Evolutionary conservation across 2,888 invertebrate species (phyloP).

Genomic region (Andrena camellia): DNA sequence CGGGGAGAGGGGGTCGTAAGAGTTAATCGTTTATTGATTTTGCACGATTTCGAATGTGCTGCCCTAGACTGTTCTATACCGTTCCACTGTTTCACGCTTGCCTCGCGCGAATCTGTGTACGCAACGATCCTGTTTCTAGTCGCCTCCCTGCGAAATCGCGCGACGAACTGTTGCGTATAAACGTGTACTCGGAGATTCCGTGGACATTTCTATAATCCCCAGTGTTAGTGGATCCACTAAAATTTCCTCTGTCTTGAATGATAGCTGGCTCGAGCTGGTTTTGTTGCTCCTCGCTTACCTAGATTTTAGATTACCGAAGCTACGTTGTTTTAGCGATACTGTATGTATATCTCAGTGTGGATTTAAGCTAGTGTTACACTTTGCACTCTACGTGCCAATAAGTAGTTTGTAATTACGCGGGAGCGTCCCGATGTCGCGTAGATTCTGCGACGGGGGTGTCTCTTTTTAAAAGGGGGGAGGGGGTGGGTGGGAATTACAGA

Average conservation of each 20-base stretch:
- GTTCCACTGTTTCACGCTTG: slow-evolving; percentile 1
- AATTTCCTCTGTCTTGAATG: too few relatives aligned
- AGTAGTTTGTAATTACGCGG: too few relatives aligned
- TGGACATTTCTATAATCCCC: too few relatives aligned
- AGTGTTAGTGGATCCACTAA: too few relatives aligned
- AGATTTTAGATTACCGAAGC: not conserved
- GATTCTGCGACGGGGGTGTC: not conserved
- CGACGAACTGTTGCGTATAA: not conserved
- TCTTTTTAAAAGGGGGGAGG: slow-evolving; percentile 4
- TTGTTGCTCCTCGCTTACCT: too few relatives aligned
- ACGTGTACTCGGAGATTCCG: not conserved
- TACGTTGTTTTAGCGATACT: not conserved
- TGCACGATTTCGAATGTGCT: slow-evolving; percentile 43
- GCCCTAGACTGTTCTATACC: slow-evolving; percentile 19
- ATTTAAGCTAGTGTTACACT: too few relatives aligned
- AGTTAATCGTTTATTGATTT: slow-evolving; percentile 58
- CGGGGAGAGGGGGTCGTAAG: not conserved
- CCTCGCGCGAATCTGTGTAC: not conserved
- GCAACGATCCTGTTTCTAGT: not conserved
- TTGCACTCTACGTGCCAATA: too few relatives aligned
- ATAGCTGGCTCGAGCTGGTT: too few relatives aligned
- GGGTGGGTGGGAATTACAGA: slow-evolving; percentile 41
- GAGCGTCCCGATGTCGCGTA: not conserved
- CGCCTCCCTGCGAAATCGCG: not conserved
- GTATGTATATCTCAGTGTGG: too few relatives aligned